Evolutionary conservation across 1,140 invertebrate genomes (phyloP).

Genomic region (Zeugodacus cucurbitae): DNA sequence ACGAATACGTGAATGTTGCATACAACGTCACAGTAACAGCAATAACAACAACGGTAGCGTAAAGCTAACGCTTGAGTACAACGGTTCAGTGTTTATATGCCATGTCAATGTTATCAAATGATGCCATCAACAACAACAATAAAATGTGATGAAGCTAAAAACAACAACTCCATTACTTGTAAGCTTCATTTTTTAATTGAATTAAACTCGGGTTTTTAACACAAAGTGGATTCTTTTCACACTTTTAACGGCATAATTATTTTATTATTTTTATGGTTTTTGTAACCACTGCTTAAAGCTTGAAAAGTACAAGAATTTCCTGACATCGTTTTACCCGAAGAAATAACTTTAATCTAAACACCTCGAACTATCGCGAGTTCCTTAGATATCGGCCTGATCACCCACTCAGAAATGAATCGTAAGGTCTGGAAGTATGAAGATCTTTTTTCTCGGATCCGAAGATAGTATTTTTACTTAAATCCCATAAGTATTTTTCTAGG

Average conservation of each 20-base stretch:
- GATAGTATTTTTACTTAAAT: no score
- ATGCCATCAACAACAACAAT: background rate
- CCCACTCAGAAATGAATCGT: no score
- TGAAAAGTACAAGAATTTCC: no score
- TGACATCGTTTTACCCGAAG: no score
- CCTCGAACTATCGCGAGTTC: no score
- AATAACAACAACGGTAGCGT: background rate
- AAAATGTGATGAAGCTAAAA: no score
- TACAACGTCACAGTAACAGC: background rate
- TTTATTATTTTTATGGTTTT: background rate
- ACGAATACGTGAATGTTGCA: background rate
- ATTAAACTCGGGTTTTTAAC: background rate
- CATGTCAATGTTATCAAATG: slow-evolving; percentile 14
- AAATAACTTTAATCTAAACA: no score
- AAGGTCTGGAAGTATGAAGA: no score
- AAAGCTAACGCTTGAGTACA: background rate
- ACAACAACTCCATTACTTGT: background rate
- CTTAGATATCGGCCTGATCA: no score
- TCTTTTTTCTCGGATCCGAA: no score
- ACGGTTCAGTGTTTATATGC: background rate
- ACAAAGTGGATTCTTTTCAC: background rate
- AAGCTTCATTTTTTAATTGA: background rate
- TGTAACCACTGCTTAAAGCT: background rate
- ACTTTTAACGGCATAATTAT: background rate
- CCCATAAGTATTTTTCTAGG: no score